Evolutionary conservation across 2,797 vertebrate genomes (phyloP).

Genomic region (Gadopsis marmoratus): DNA sequence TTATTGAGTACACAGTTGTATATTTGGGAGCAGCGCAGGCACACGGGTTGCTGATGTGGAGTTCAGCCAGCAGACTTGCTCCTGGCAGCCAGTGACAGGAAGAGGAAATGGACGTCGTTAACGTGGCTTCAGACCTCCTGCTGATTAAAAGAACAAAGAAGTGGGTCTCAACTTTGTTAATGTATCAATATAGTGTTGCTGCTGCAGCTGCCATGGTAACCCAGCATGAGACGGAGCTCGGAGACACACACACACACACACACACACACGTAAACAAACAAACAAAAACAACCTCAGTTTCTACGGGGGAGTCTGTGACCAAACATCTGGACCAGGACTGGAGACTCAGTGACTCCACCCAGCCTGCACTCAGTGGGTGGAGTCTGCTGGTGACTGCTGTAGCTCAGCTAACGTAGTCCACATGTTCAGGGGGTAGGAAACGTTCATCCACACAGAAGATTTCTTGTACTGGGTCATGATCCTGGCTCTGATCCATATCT

Average conservation of each 20-base stretch:
- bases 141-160: conserved; percentile 35
- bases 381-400: background rate
- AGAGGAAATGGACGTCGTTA: conserved; percentile 24
- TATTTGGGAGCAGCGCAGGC: conserved; percentile 22
- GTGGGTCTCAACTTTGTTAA: conserved; percentile 18
- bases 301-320: conserved; percentile 7
- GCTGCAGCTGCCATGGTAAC: conserved; percentile 32
- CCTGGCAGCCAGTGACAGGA: conserved; percentile 38
- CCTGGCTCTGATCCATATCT: background rate
- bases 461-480: no score
- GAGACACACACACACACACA: background rate
- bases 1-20: conserved; percentile 26
- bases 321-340: background rate
- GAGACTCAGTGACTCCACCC: background rate
- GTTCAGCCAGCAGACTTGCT: conserved; percentile 15
- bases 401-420: conserved; percentile 8
- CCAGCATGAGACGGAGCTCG: conserved; percentile 10
- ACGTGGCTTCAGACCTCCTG: conserved; percentile 28
- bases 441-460: background rate
- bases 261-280: no score
- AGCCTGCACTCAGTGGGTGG: background rate
- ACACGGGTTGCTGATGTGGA: background rate
- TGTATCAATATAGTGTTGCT: conserved; percentile 35
- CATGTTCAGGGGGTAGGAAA: background rate
- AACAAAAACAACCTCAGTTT: no score